Percentiles rank a stretch among this genome's conserved stretches.
These are phyloP conservation scores for Ectemnius lituratus DNA, from an alignment of 2,888 invertebrate species.

Conservation along the genomic window DNA sequence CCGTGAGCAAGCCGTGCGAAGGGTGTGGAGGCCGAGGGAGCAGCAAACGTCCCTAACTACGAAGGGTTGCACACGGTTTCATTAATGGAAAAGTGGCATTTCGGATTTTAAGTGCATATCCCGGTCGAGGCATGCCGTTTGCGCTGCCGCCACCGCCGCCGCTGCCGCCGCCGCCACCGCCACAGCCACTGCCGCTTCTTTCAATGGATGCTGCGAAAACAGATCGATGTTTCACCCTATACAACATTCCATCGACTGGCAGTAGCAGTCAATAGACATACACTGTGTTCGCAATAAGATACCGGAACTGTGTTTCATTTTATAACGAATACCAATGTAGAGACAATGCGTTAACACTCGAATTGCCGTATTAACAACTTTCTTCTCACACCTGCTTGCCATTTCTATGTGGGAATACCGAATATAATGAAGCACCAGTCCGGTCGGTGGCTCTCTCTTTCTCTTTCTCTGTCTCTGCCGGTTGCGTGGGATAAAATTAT, in stretches of 20 bases:
- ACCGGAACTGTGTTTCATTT: background rate
- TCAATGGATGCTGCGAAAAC: conserved; percentile 39
- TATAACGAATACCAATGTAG: too few relatives aligned
- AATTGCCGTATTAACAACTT: too few relatives aligned
- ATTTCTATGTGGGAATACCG: background rate
- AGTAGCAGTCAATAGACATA: background rate
- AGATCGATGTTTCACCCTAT: conserved; percentile 40
- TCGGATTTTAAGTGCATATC: conserved; percentile 74
- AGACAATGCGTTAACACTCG: too few relatives aligned
- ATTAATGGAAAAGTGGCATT: conserved; percentile 75
- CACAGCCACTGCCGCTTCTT: conserved; percentile 25
- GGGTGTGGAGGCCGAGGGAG: conserved; percentile 32
- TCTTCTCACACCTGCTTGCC: background rate
- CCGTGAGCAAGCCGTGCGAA: conserved; percentile 38
- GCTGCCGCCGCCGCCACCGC: conserved; percentile 1
- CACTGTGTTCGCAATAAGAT: background rate
- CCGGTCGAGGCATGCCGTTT: conserved; percentile 59
- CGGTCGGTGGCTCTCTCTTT: background rate
- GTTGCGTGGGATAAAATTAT: conserved; percentile 7
- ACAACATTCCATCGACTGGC: conserved; percentile 16
- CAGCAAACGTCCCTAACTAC: conserved; percentile 48
- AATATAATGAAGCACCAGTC: too few relatives aligned
- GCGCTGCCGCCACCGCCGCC: background rate
- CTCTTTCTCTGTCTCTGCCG: background rate
- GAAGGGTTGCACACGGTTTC: conserved; percentile 69